Base-by-base conservation (phyloP, 1,140 invertebrate species). In the Adelges cooleyi region DNA sequence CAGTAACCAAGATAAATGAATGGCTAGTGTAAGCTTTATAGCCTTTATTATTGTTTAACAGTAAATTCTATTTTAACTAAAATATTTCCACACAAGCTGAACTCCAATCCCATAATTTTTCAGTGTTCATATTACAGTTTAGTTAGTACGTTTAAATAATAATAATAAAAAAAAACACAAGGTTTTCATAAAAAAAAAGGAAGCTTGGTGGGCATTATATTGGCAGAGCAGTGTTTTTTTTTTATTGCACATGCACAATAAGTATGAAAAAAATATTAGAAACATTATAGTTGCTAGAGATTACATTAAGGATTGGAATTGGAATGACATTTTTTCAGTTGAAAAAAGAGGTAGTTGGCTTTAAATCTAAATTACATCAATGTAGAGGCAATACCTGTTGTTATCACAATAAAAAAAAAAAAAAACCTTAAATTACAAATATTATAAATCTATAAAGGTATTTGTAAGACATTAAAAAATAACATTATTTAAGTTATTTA, bases 211-310 rank as follows among this genome's bases (percentile, higher is more conserved):
- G 54, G 54, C 40, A 59, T 59, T 59, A 59, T 59, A 46, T 59
- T 59, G 54, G 54, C 54, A 44, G 54, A 59, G 54, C 54, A 59
- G 54, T 59, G 54, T 59, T 44, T 59, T 59, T 50, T 46, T 42
- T 56, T 59, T 59, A 59, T 59, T 59, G 54, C 54, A 59, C 54
- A 59, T 59, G 54, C 54, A 59, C 54, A 59, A 59, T 59, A 59
- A 59, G 54, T 59, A 59, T 59, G 54, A 59, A 59, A 59, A 56
- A 56, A 42, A 59, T 59, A 59, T 59, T 59, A 59, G 54, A 59
- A 59, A 59, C 54, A 59, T 59, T 59, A 44, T 44, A 25, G 11
- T 59, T 46, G 54, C 22, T 46, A 59, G 42, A 59, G 54, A 59
- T 25, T 59, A 59, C 15, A 56, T 59, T 59, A 33, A 59, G 54